Percentiles rank a stretch among this genome's conserved stretches.
phyloP scores from a whole-genome alignment of 2,888 invertebrate species.

The Argyra leucocephala region DNA sequence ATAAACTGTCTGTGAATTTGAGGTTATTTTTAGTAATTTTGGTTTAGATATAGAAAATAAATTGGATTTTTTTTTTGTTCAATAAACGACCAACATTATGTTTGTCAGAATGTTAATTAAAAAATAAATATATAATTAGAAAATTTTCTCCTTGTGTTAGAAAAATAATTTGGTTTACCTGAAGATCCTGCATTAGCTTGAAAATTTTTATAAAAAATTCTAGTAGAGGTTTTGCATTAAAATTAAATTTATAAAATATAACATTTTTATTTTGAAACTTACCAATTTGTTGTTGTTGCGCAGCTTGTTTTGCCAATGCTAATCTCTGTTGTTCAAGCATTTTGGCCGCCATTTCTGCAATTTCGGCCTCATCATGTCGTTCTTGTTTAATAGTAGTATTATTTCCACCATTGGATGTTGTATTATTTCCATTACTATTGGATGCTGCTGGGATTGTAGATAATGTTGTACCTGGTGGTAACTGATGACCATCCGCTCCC shows the following conservation, averaged over 20 bases:
- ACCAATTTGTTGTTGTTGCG: slow-evolving; percentile 28
- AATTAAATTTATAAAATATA: too few relatives aligned
- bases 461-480: slow-evolving; percentile 11
- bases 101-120: too few relatives aligned
- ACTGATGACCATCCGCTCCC: slow-evolving; percentile 7
- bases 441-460: not conserved
- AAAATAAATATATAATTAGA: too few relatives aligned
- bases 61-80: too few relatives aligned
- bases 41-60: not conserved
- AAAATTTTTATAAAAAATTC: too few relatives aligned
- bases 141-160: too few relatives aligned
- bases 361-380: slow-evolving; percentile 69
- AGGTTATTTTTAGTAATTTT: not conserved
- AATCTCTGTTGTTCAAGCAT: slow-evolving; percentile 76
- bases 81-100: too few relatives aligned
- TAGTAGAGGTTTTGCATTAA: too few relatives aligned
- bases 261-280: not conserved
- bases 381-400: slow-evolving; percentile 39
- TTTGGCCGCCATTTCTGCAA: slow-evolving; percentile 74
- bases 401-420: slow-evolving; percentile 28
- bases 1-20: not conserved
- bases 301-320: slow-evolving; percentile 44
- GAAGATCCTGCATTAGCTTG: too few relatives aligned
- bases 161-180: too few relatives aligned
- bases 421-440: not conserved